Evolutionary conservation across 1,140 invertebrate genomes (phyloP).

Genomic region (Octopus bimaculoides): DNA sequence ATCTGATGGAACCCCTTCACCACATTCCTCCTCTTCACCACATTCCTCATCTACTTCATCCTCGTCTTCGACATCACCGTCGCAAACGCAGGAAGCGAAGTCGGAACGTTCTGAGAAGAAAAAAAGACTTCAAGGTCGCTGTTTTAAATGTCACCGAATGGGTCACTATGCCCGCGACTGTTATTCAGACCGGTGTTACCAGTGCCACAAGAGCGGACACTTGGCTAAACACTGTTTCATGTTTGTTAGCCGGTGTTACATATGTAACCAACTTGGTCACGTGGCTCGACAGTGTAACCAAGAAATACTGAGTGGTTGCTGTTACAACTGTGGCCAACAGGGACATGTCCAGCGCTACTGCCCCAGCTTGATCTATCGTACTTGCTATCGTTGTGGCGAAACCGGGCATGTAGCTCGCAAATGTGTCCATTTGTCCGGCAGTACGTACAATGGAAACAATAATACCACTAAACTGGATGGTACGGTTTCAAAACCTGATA

Average conservation of each 20-base stretch:
- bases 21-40: no score
- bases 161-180: constrained; percentile 70
- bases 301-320: constrained; percentile 54
- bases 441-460: no score
- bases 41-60: no score
- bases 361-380: constrained; percentile 44
- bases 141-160: constrained; percentile 56
- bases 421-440: constrained; percentile 55
- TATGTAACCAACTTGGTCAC: constrained; percentile 57
- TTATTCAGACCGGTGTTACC: constrained; percentile 38
- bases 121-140: constrained; percentile 18
- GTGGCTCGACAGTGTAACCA: constrained; percentile 61
- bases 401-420: constrained; percentile 77
- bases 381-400: constrained; percentile 67
- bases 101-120: constrained; percentile 7
- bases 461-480: neutral
- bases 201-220: constrained; percentile 76
- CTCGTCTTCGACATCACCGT: no score
- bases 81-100: no score
- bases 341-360: constrained; percentile 91
- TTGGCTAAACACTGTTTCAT: constrained; percentile 60
- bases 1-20: no score
- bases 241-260: constrained; percentile 54
- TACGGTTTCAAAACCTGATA: neutral
- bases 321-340: constrained; percentile 92